Evolutionary conservation across 2,113 vertebrate genomes (phyloP).

Genomic region (Protobothrops flavoviridis): DNA sequence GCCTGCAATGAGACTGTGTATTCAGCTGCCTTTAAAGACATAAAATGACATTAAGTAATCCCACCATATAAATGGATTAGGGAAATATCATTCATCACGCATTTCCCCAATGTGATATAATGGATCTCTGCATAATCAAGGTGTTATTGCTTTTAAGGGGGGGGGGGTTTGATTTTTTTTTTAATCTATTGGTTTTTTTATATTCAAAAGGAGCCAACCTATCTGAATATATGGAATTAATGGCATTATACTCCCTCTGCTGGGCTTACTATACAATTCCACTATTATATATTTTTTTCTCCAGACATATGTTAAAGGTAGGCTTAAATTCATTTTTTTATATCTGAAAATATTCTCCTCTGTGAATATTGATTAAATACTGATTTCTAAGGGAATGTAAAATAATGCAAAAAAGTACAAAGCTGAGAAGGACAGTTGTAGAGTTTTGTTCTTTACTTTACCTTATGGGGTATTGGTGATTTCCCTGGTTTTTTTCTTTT

Average conservation of each 20-base stretch:
- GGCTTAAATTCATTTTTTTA: background rate
- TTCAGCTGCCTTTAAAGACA: conserved; percentile 58
- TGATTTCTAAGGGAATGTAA: background rate
- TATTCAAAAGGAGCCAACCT: conserved; percentile 2
- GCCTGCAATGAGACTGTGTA: conserved; percentile 56
- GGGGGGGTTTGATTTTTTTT: background rate
- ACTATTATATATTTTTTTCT: background rate
- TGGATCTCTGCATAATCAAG: conserved; percentile 9
- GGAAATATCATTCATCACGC: background rate
- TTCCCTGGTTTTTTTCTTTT: background rate
- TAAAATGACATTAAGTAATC: conserved; percentile 13
- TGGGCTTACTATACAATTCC: background rate
- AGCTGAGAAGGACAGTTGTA: background rate
- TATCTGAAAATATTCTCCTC: background rate
- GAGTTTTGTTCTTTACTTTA: background rate
- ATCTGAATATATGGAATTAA: background rate
- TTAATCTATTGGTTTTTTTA: background rate
- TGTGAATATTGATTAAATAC: background rate
- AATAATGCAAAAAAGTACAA: background rate
- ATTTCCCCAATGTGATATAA: background rate
- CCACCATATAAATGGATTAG: background rate
- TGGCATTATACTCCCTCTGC: conserved; percentile 2
- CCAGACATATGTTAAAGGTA: background rate
- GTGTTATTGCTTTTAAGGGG: conserved; percentile 5
- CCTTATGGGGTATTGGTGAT: background rate